Evolutionary conservation across 2,888 invertebrate species (phyloP).

Genomic region (Cephus runcator): DNA sequence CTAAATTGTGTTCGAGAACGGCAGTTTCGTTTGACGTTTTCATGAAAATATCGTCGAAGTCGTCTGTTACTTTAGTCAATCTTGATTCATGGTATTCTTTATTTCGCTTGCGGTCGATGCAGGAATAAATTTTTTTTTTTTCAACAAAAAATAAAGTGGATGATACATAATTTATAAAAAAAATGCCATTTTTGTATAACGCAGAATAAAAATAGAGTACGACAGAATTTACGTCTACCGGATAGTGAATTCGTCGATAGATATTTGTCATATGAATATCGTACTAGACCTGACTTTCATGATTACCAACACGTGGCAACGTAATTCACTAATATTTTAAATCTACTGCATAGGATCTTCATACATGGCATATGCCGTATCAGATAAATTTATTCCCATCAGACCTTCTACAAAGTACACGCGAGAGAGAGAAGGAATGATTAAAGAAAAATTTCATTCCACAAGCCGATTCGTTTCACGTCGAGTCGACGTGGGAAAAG

Average conservation of each 20-base stretch:
- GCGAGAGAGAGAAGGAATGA: neutral
- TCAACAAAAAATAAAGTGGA: neutral
- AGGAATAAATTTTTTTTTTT: neutral
- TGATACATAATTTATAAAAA: too few species aligned
- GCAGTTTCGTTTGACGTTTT: neutral
- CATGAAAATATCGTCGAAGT: neutral
- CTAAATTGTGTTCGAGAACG: slow-evolving; percentile 1
- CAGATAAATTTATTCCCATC: neutral
- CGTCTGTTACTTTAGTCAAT: neutral
- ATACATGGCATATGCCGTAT: neutral
- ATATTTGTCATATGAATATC: neutral
- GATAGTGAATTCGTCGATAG: too few species aligned
- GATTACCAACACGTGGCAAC: neutral
- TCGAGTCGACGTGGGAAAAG: neutral
- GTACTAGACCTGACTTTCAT: neutral
- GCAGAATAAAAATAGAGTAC: too few species aligned
- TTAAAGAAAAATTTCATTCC: neutral
- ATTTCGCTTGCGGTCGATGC: neutral
- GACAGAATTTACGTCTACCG: too few species aligned
- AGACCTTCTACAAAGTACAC: neutral
- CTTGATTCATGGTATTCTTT: neutral
- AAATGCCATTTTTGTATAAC: too few species aligned
- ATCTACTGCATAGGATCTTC: neutral
- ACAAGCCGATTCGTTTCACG: neutral
- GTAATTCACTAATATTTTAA: neutral